These are phyloP conservation scores for Heloderma charlesbogerti DNA, from an alignment of 2,113 vertebrate species.

Conservation along the genomic window DNA sequence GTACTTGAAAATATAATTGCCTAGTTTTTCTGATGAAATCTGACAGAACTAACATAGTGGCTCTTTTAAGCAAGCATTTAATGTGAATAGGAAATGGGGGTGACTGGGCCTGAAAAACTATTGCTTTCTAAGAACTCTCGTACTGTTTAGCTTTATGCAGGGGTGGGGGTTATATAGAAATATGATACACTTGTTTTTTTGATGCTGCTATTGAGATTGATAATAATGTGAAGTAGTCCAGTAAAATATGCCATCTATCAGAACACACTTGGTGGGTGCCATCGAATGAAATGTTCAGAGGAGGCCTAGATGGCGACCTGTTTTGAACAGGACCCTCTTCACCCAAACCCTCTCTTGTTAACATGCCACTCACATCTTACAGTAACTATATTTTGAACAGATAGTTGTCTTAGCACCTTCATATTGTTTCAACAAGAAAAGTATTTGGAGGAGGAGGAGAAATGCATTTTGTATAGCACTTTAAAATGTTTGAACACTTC, in stretches of 20 bases:
- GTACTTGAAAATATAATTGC: background rate
- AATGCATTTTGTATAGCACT: background rate
- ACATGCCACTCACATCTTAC: background rate
- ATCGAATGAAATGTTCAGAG: background rate
- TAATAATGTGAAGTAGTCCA: background rate
- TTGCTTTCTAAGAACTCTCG: background rate
- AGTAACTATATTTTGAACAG: background rate
- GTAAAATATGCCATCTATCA: background rate
- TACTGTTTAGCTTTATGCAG: background rate
- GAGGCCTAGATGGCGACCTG: background rate
- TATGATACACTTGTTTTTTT: background rate
- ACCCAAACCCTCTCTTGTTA: background rate
- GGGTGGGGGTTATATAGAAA: background rate
- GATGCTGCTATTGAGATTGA: background rate
- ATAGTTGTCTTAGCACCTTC: background rate
- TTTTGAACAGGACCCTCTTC: background rate
- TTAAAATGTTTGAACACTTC: background rate
- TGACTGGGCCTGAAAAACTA: background rate
- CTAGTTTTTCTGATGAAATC: background rate
- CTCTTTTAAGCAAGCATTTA: background rate
- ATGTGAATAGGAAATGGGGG: background rate
- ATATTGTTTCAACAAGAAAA: background rate
- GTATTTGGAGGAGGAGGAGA: background rate
- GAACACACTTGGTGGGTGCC: background rate
- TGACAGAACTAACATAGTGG: too few relatives aligned